Evolutionary conservation across 2,888 invertebrate genomes (phyloP), one percentile per base, ranked within the genome.

Genomic region (Brachycybe producta): DNA sequence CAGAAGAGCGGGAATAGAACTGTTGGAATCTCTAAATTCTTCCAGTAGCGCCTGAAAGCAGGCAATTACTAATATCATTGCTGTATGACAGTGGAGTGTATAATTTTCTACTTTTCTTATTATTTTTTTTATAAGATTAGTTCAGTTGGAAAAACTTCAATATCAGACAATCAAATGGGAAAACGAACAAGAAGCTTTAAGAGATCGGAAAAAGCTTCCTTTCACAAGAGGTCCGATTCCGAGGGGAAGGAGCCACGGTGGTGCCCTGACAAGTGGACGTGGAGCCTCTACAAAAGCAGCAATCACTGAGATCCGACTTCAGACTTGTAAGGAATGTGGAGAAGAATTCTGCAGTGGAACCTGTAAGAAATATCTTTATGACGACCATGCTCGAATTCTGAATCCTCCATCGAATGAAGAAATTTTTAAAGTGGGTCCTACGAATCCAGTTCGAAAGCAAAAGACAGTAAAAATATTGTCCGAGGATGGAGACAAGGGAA

Each of bases 141-240:
- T 87, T 36, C 85, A 85, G 67, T 71, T 88, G 65, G 82, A 84
- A 45, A 87, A 86, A 67, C 71, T 83, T 5, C 79, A 84, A 62
- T 66, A 79, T 17, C 81, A 78, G 66, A 83, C 84, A 1, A 73
- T 78, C 58, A 75, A 77, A 11, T 73, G 74, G 52, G 85, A 86
- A 59, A 79, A 44, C 28, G 53, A 80, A 61, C 73, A 80, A 49
- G 78, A 76, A 55, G 73, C 74, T 39, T 73, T 0, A 85, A 86
- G 13, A 80, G 85, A 52, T 75, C 84, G 26, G 85, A 86, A 65
- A 82, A 80, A 21, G 75, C 82, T 57, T 75, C 51, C n/a, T 1
- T 45, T 34, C 32, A 21, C 21, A 21, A 27, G 43, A 2, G 43
- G 26, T 13, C 4, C 17, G 26, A 43, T 21, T 11, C 11, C 17